Percentiles rank a stretch among this genome's conserved stretches.
Conservation (phyloP, 1,140 invertebrate genomes). For the Grapholita molesta region DNA sequence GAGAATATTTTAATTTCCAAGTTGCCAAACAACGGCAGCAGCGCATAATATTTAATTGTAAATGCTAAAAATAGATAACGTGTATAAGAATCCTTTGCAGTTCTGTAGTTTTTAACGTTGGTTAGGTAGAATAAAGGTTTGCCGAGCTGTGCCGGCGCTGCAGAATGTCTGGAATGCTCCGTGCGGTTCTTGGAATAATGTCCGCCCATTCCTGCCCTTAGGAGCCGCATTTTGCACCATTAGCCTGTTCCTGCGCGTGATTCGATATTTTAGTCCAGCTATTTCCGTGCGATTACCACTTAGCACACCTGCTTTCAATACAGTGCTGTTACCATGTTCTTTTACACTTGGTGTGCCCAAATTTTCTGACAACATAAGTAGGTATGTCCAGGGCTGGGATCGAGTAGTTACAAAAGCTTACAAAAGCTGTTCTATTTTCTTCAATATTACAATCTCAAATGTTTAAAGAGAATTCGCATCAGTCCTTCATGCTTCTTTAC, state of each 20-base stretch:
- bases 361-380: background rate
- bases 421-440: too few species aligned
- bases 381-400: background rate
- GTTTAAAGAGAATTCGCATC: too few species aligned
- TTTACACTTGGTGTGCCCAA: background rate
- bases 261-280: slow-evolving; percentile 30
- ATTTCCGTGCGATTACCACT: slow-evolving; percentile 4
- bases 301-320: background rate
- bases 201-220: slow-evolving; percentile 32
- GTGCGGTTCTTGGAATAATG: slow-evolving; percentile 44
- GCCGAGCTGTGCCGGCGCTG: slow-evolving; percentile 30
- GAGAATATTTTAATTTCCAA: background rate
- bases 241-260: slow-evolving; percentile 32
- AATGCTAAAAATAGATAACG: slow-evolving; percentile 26
- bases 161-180: slow-evolving; percentile 45
- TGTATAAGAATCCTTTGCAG: background rate
- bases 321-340: background rate
- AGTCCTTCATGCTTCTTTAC: background rate
- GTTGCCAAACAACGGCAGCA: background rate
- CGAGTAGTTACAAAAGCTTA: too few species aligned
- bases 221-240: slow-evolving; percentile 34
- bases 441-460: too few species aligned
- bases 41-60: background rate
- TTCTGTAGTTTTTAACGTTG: slow-evolving; percentile 21
- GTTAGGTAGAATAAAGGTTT: slow-evolving; percentile 36